A percentile compares a stretch with the other conserved stretches of the same genome.
Conservation (phyloP, 1,140 invertebrate species). For the Antheraea mylitta region DNA sequence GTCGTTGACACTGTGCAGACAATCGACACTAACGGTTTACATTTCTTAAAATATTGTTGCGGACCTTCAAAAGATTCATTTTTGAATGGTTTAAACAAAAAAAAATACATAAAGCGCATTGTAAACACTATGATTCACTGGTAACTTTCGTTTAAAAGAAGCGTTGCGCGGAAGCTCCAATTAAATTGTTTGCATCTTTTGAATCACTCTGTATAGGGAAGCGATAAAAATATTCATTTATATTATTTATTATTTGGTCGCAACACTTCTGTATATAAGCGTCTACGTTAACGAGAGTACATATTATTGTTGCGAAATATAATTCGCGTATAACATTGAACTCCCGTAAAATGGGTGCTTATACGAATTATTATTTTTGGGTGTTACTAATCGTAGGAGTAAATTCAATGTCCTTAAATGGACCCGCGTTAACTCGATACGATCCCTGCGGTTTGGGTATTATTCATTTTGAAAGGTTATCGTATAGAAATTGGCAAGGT, state of each 20-base stretch:
- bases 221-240: constrained; percentile 2
- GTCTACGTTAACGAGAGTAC: neutral
- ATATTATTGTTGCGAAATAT: neutral
- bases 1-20: neutral
- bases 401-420: constrained; percentile 50
- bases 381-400: constrained; percentile 15
- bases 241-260: neutral
- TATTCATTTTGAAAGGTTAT: constrained; percentile 57
- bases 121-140: neutral
- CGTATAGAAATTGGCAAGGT: constrained; percentile 47
- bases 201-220: neutral
- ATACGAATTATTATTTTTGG: constrained; percentile 10
- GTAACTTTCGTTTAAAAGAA: neutral
- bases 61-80: neutral
- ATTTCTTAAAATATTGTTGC: neutral
- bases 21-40: neutral
- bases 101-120: constrained; percentile 1
- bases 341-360: neutral
- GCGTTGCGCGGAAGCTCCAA: neutral
- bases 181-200: neutral
- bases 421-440: constrained; percentile 51
- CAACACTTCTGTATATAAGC: neutral
- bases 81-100: neutral
- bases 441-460: constrained; percentile 59
- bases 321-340: neutral